These are phyloP conservation scores for Acrocyrtus sp. DNA, from an alignment of 2,888 invertebrate genomes.

Conservation along the genomic window DNA sequence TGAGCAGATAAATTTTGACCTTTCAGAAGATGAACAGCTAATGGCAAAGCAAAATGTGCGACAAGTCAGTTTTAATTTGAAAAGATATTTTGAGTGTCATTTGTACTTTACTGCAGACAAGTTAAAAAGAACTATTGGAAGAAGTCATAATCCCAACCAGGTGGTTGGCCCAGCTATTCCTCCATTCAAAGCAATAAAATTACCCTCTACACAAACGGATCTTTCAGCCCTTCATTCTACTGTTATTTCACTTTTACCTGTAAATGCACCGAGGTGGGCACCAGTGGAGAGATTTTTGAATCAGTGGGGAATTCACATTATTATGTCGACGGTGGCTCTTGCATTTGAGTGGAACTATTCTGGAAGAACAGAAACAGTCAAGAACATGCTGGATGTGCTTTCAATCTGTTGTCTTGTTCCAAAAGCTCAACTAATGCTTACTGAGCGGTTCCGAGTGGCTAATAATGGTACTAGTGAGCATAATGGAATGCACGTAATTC, in stretches of 20 bases:
- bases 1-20: slow-evolving; percentile 20
- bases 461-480: slow-evolving; percentile 75
- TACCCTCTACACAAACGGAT: slow-evolving; percentile 34
- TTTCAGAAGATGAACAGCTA: slow-evolving; percentile 53
- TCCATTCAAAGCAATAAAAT: slow-evolving; percentile 51
- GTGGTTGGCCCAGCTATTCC: slow-evolving; percentile 42
- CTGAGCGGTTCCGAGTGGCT: slow-evolving; percentile 71
- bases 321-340: slow-evolving; percentile 87
- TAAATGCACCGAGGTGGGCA: slow-evolving; percentile 74
- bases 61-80: slow-evolving; percentile 62
- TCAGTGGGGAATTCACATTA: slow-evolving; percentile 68
- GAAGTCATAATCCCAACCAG: slow-evolving; percentile 41
- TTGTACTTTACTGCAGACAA: slow-evolving; percentile 58
- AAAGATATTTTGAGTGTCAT: slow-evolving; percentile 62
- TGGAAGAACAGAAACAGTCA: slow-evolving; percentile 84
- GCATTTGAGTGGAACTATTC: slow-evolving; percentile 93
- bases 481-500: slow-evolving; percentile 82
- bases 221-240: slow-evolving; percentile 39
- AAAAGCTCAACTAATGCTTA: slow-evolving; percentile 72
- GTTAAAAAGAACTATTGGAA: slow-evolving; percentile 52
- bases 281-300: slow-evolving; percentile 89
- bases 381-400: slow-evolving; percentile 86
- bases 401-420: slow-evolving; percentile 92
- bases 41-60: slow-evolving; percentile 52
- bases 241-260: slow-evolving; percentile 42